A percentile compares a stretch with the other conserved stretches of the same genome.
phyloP scores from a whole-genome alignment of 2,888 invertebrate genomes.

The Sussaba pulchella region DNA sequence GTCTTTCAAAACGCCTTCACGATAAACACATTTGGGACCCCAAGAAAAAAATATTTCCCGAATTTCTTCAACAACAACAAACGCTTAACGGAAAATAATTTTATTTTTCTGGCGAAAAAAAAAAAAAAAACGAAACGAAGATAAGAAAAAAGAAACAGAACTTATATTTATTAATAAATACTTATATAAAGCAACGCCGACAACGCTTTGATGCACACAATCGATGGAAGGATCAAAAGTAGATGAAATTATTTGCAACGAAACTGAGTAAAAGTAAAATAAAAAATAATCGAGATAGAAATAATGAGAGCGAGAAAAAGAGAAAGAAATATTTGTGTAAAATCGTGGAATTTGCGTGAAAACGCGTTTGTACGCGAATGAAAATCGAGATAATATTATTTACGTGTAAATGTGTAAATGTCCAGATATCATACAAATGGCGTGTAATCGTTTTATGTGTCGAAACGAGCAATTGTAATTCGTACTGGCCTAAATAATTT shows the following conservation, averaged over 20 bases:
- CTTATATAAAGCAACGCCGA: slow-evolving; percentile 5
- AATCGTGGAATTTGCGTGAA: slow-evolving; percentile 33
- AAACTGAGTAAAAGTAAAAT: slow-evolving; percentile 1
- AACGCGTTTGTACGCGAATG: slow-evolving; percentile 36
- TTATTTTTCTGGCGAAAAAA: slow-evolving; percentile 40
- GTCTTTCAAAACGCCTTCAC: slow-evolving; percentile 61
- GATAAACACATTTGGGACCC: slow-evolving; percentile 56
- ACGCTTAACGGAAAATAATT: slow-evolving; percentile 31
- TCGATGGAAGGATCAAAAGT: slow-evolving; percentile 62
- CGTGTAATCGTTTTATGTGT: slow-evolving; percentile 48
- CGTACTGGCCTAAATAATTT: slow-evolving; percentile 69
- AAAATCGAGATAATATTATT: slow-evolving; percentile 58
- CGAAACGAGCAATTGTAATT: slow-evolving; percentile 29
- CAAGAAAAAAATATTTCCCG: slow-evolving; percentile 9
- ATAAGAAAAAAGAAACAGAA: neutral
- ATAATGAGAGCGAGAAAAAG: neutral
- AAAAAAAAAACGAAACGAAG: no score
- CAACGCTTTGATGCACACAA: slow-evolving; percentile 30
- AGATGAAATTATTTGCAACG: slow-evolving; percentile 46
- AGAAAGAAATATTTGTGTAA: slow-evolving; percentile 45
- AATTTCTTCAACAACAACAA: neutral
- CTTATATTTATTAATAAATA: slow-evolving; percentile 1
- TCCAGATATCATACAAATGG: slow-evolving; percentile 58
- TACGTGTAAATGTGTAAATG: slow-evolving; percentile 73
- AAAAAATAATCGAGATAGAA: slow-evolving; percentile 30